Evolutionary conservation across 2,797 vertebrate genomes (phyloP).

Genomic region (Anableps anableps): DNA sequence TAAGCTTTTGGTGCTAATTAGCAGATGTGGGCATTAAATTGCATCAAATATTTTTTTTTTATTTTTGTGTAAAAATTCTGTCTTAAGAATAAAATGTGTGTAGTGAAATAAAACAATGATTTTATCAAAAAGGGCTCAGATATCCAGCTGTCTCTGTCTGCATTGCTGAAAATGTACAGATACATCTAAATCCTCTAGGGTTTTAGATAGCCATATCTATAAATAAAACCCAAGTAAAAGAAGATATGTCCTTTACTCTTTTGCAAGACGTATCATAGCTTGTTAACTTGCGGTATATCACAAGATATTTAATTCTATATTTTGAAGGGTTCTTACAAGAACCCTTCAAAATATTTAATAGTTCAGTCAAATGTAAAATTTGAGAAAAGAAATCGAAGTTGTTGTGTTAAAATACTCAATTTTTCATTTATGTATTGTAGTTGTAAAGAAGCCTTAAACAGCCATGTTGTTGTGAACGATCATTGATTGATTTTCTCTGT

Average conservation of each 20-base stretch:
- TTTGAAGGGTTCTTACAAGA: too few relatives aligned
- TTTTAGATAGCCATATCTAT: neutral
- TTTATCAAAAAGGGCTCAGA: too few relatives aligned
- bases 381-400: neutral
- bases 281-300: neutral
- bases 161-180: too few relatives aligned
- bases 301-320: neutral
- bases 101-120: neutral
- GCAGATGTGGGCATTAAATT: neutral
- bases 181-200: neutral
- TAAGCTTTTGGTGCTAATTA: conserved; percentile 1
- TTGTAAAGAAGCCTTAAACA: too few relatives aligned
- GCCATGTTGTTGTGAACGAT: neutral
- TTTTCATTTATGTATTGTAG: neutral
- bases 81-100: neutral
- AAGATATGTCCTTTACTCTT: neutral
- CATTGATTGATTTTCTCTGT: neutral
- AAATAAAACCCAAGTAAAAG: neutral
- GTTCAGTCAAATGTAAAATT: neutral
- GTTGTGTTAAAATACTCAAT: neutral
- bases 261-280: neutral
- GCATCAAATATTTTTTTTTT: neutral
- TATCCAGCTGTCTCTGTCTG: too few relatives aligned
- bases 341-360: neutral
- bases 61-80: neutral